Conservation (phyloP, 2,888 invertebrate genomes). For the Hofmannophila pseudospretella region DNA sequence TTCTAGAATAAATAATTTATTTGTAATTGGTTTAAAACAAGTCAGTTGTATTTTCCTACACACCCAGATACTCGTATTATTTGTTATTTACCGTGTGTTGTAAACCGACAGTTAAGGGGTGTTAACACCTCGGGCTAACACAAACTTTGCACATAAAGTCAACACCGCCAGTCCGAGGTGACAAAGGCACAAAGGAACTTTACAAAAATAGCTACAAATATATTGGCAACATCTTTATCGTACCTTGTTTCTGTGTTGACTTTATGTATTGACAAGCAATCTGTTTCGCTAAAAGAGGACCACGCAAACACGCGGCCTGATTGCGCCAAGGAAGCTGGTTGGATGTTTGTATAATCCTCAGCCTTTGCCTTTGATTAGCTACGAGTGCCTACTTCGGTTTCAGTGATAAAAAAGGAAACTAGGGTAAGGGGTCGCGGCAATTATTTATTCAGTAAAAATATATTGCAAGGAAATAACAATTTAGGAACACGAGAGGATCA, state of each 20-base stretch:
- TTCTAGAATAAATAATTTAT: too few relatives aligned
- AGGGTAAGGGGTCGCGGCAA: slow-evolving; percentile 19
- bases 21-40: too few relatives aligned
- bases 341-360: slow-evolving; percentile 49
- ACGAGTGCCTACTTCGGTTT: slow-evolving; percentile 22
- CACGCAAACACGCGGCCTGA: slow-evolving; percentile 54
- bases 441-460: slow-evolving; percentile 14
- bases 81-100: too few relatives aligned
- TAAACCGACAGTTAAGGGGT: not conserved
- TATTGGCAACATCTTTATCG: slow-evolving; percentile 37
- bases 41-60: too few relatives aligned
- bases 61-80: too few relatives aligned
- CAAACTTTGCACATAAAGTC: slow-evolving; percentile 26
- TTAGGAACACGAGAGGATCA: too few relatives aligned
- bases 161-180: slow-evolving; percentile 20
- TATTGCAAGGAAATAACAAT: not conserved
- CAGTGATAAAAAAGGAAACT: slow-evolving; percentile 20
- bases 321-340: slow-evolving; percentile 55
- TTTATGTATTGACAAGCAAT: slow-evolving; percentile 65
- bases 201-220: slow-evolving; percentile 37
- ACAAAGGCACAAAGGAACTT: slow-evolving; percentile 31
- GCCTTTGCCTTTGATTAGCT: slow-evolving; percentile 58
- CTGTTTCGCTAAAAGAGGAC: slow-evolving; percentile 57
- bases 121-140: slow-evolving; percentile 7
- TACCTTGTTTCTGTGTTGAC: slow-evolving; percentile 53